These are phyloP conservation scores for Drosophila bocki DNA, from an alignment of 1,140 invertebrate species.

Conservation along the genomic window DNA sequence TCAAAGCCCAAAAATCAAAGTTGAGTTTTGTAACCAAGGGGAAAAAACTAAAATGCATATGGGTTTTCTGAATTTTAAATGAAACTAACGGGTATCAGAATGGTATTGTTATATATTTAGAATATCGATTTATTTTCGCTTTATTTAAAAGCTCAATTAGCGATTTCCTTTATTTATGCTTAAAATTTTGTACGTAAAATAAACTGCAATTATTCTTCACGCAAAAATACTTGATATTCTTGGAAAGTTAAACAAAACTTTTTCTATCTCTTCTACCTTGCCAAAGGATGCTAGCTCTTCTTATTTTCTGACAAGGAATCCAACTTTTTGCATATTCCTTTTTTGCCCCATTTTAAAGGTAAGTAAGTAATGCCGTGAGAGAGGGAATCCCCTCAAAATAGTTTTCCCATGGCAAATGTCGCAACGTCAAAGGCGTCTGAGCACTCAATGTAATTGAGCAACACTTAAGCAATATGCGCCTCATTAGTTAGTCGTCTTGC, in stretches of 20 bases:
- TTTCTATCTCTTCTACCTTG: constrained; percentile 1
- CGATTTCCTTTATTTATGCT: no score
- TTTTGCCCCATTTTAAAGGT: constrained; percentile 34
- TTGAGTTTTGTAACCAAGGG: background rate
- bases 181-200: no score
- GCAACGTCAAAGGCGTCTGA: constrained; percentile 42
- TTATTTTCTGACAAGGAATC: constrained; percentile 7
- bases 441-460: constrained; percentile 81
- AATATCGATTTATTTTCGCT: no score
- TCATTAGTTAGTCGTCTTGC: constrained; percentile 72
- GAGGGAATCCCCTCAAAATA: constrained; percentile 3
- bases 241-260: constrained; percentile 3
- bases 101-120: no score
- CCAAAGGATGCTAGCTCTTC: background rate
- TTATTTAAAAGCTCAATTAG: background rate
- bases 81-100: background rate
- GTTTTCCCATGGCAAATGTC: constrained; percentile 38
- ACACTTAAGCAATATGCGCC: constrained; percentile 78
- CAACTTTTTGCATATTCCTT: constrained; percentile 49
- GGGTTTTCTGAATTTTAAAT: background rate
- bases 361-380: constrained; percentile 13
- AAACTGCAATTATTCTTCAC: background rate
- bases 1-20: background rate
- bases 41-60: background rate
- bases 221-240: background rate